Base-by-base conservation (phyloP, 1,140 invertebrate species). In the Lordiphosa collinella region DNA sequence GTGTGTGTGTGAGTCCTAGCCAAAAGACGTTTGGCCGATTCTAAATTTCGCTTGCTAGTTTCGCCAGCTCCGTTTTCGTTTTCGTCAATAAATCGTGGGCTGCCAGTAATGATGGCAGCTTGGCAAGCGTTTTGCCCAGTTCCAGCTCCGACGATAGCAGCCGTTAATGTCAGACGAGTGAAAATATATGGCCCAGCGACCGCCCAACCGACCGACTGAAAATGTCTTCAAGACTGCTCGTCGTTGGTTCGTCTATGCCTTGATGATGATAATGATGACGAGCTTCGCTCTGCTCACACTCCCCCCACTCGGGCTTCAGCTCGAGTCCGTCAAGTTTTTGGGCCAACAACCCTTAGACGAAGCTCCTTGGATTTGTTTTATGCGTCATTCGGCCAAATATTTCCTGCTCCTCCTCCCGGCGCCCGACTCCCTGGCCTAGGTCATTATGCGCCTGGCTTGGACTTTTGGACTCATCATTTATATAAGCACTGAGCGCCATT, bases 121-220 rank as follows among this genome's bases (percentile, higher is more conserved):
- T 72, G 66, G 55, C 73, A 71, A 46, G 41, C 44, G 54, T 34
- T 58, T 59, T 66, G 73, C 73, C 57, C 59, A 51, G 64, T 52
- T 63, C 48, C 54, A 65, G 64, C 57, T 59, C 67, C 60, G 78
- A 61, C 86, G 86, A 88, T 88, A 88, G 86, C 80, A 88, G 76
- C 76, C 76, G 86, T 88, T 88, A 88, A 79, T 88, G 86, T 88
- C 86, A 88, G 86, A 84, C 76, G 78, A 78, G 70, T 59, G 76
- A 79, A 88, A 88, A 88, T 88, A 88, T 88, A 88, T 88, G 71
- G 63, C 41, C 18, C 8, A 36, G 18, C 31, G 36, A 38, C 25
- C 40, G 22, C 44, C n/a, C 29, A 40, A 40, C 12, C 49, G 18
- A 51, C n/a, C 13, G 36, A 29, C 11, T 25, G 41, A 65, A 57